phyloP scores from a whole-genome alignment of 2,797 vertebrate genomes.

The Pseudopleuronectes americanus region DNA sequence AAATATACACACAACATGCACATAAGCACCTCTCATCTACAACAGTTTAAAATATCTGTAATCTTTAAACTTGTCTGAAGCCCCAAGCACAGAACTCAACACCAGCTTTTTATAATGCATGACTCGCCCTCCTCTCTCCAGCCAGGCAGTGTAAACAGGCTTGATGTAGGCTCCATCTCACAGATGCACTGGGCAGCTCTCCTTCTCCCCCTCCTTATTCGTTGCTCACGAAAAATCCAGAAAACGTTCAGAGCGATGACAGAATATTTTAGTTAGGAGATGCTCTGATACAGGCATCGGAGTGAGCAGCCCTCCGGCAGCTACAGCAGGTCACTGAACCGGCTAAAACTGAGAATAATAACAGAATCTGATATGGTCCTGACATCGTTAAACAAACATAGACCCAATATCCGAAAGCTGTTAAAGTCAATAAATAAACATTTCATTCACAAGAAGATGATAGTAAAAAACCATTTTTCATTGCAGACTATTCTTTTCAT shows the following conservation, averaged over 20 bases:
- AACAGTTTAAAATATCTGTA: slow-evolving; percentile 52
- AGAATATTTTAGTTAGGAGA: slow-evolving; percentile 34
- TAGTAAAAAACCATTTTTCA: slow-evolving; percentile 36
- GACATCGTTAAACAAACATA: slow-evolving; percentile 58
- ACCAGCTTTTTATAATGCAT: slow-evolving; percentile 66
- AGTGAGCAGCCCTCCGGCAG: slow-evolving; percentile 17
- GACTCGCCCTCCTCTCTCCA: slow-evolving; percentile 53
- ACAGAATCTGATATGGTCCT: slow-evolving; percentile 50
- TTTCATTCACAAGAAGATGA: slow-evolving; percentile 25
- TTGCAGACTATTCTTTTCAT: slow-evolving; percentile 39
- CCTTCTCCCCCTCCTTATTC: slow-evolving; percentile 22
- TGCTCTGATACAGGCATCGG: slow-evolving; percentile 5
- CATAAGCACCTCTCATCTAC: slow-evolving; percentile 25
- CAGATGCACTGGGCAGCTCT: slow-evolving; percentile 30
- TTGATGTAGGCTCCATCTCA: slow-evolving; percentile 55
- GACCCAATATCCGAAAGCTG: slow-evolving; percentile 47
- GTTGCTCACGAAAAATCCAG: slow-evolving; percentile 25
- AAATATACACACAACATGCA: slow-evolving; percentile 18
- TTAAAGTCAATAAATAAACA: slow-evolving; percentile 64
- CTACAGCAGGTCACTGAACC: slow-evolving; percentile 52
- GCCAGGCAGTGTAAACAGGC: slow-evolving; percentile 63
- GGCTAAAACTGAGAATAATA: slow-evolving; percentile 55
- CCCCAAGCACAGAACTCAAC: slow-evolving; percentile 58
- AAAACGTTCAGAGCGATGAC: slow-evolving; percentile 21
- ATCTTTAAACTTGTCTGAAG: slow-evolving; percentile 61